Conservation (phyloP, 2,888 invertebrate species). For the Adelphocoris suturalis region DNA sequence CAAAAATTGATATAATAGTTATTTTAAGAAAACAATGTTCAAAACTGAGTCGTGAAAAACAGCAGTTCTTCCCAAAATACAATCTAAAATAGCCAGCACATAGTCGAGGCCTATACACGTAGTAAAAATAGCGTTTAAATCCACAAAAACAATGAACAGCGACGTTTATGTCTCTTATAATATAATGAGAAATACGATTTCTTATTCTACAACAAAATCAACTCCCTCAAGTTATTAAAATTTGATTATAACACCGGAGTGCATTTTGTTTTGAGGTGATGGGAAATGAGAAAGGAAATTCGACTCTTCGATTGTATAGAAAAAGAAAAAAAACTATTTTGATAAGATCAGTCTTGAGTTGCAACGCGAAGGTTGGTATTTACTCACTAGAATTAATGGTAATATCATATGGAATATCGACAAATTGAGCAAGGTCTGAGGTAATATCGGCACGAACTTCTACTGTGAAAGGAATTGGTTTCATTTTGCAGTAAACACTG, state of each 20-base stretch:
- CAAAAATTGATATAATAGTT: neutral
- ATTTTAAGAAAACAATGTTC: neutral
- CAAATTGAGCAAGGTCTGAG: neutral
- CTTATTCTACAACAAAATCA: slow-evolving; percentile 1
- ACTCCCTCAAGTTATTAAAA: neutral
- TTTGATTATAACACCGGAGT: slow-evolving; percentile 11
- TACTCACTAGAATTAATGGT: slow-evolving; percentile 25
- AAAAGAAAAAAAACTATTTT: slow-evolving; percentile 24
- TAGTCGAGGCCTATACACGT: slow-evolving; percentile 3
- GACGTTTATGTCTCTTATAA: neutral
- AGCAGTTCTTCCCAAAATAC: neutral
- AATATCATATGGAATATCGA: neutral
- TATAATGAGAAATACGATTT: slow-evolving; percentile 9
- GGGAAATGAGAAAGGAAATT: neutral
- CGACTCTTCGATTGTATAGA: neutral
- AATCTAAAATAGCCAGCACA: slow-evolving; percentile 8
- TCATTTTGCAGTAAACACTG: too few species aligned
- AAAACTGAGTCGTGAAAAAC: neutral
- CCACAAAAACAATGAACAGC: slow-evolving; percentile 36
- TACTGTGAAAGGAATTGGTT: too few species aligned
- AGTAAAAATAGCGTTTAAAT: neutral
- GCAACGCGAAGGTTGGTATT: slow-evolving; percentile 14
- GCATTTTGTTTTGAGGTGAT: neutral
- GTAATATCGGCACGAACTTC: neutral
- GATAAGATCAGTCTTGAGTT: slow-evolving; percentile 56